A percentile compares a stretch with the other conserved stretches of the same genome.
These are phyloP conservation scores for Petrolisthes manimaculis DNA, from an alignment of 2,888 invertebrate genomes.

Conservation along the genomic window DNA sequence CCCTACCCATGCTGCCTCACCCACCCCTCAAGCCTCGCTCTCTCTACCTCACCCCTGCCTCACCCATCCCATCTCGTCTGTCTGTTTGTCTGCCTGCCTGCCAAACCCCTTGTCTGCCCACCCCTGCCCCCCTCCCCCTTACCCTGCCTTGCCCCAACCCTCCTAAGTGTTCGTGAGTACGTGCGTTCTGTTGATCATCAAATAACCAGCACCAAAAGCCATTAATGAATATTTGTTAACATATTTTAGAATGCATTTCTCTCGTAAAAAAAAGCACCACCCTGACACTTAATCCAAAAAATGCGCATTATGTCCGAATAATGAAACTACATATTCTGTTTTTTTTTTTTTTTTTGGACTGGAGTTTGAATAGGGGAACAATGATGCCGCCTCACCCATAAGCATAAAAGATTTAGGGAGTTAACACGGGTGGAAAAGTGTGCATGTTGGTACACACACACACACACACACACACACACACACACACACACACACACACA, in stretches of 20 bases:
- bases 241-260: conserved; percentile 56
- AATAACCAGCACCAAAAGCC: conserved; percentile 48
- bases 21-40: neutral
- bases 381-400: conserved; percentile 25
- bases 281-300: conserved; percentile 47
- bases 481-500: conserved; percentile 19
- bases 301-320: conserved; percentile 32
- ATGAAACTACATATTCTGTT: conserved; percentile 19
- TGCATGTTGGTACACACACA: neutral
- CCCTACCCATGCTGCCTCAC: conserved; percentile 1
- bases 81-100: neutral
- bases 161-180: conserved; percentile 25
- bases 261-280: conserved; percentile 39
- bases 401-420: conserved; percentile 33
- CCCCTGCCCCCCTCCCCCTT: neutral
- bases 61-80: neutral
- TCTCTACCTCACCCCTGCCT: neutral
- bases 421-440: conserved; percentile 15
- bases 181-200: conserved; percentile 40
- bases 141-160: neutral
- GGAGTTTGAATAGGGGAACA: conserved; percentile 27
- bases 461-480: neutral
- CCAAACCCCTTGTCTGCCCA: neutral
- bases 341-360: conserved; percentile 9
- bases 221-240: conserved; percentile 59